A percentile compares a stretch with the other conserved stretches of the same genome.
These are phyloP conservation scores for Liparis tanakae DNA, from an alignment of 2,797 vertebrate species.

Conservation along the genomic window DNA sequence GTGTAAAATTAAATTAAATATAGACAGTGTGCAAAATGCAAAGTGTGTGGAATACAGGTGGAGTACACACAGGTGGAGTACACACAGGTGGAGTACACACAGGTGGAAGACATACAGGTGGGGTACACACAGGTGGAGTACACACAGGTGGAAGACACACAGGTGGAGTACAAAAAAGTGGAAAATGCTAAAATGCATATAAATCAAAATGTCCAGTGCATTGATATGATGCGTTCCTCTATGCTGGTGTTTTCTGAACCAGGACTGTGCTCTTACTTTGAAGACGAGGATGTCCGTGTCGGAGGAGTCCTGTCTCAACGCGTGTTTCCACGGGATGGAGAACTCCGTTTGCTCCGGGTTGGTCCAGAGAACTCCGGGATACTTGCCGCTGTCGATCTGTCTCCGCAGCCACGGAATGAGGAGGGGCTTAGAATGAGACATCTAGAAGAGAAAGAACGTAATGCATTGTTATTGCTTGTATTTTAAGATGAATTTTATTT, in stretches of 20 bases:
- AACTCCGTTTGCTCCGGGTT: conserved; percentile 80
- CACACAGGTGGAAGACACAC: too few species aligned
- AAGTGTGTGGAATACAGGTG: too few species aligned
- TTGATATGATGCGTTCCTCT: background rate
- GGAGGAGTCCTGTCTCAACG: conserved; percentile 85
- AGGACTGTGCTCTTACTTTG: conserved; percentile 73
- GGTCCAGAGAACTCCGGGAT: conserved; percentile 87
- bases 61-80: background rate
- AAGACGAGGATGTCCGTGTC: conserved; percentile 86
- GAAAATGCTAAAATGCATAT: too few species aligned
- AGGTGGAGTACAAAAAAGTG: background rate
- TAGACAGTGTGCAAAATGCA: too few species aligned
- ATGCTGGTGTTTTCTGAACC: background rate
- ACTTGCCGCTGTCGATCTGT: conserved; percentile 78
- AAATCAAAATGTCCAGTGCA: background rate
- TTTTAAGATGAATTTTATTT: background rate
- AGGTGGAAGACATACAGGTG: background rate
- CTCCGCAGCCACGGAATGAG: conserved; percentile 87
- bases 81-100: background rate
- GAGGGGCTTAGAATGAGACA: conserved; percentile 82
- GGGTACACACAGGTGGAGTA: background rate
- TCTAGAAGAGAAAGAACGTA: background rate
- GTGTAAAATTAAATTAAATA: too few species aligned
- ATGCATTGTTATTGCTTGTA: background rate
- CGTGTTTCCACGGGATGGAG: conserved; percentile 91